Evolutionary conservation across 2,888 invertebrate genomes (phyloP), one percentile per base, ranked within the genome.

Genomic region (Trissoscelio sp.): DNA sequence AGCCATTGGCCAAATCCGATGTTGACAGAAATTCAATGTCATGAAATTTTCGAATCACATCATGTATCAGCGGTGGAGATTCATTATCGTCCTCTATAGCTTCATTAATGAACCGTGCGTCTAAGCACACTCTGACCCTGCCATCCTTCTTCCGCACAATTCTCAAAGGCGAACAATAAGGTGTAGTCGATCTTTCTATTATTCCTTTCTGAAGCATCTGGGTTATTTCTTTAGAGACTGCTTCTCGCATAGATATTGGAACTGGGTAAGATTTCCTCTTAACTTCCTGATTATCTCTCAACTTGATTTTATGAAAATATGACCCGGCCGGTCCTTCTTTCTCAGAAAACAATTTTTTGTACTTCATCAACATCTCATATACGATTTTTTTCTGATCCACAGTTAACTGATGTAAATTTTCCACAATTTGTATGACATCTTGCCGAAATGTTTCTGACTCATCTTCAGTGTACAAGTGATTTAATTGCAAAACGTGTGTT

Each of bases 81-180:
- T 88, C 88, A 9, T 85, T 77, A 62, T 89, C 88, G 0, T 84
- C 73, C 20, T 86, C 82, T 60, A 89, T 88, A 22, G 80, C 55
- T 4, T 81, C 79, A 79, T 89, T 89, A 3, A 89, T 46, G 55
- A 73, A 83, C 11, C 89, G 48, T 0, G 88, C 88, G 78, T 88
- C 87, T 28, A 88, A 69, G 79, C 87, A 86, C 12, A 88, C 53
- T 12, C 88, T 55, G 0, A 87, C 75, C 7, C 67, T 31, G 3
- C 86, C 85, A 60, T 88, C 86, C 31, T 85, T 86, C 48, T 48
- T 48, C 12, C 20, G 3, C 11, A 48, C 48, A 11, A 48, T 22
- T 3, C 48, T 3, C 20, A 48, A 57, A 0, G 88, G 88, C 55
- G 86, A 87, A 4, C 85, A 80, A 78, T 83, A 88, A 83, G 20